Evolutionary conservation across 2,797 vertebrate species (phyloP), one percentile per base, ranked within the genome.

Genomic region (Glossophaga mutica): DNA sequence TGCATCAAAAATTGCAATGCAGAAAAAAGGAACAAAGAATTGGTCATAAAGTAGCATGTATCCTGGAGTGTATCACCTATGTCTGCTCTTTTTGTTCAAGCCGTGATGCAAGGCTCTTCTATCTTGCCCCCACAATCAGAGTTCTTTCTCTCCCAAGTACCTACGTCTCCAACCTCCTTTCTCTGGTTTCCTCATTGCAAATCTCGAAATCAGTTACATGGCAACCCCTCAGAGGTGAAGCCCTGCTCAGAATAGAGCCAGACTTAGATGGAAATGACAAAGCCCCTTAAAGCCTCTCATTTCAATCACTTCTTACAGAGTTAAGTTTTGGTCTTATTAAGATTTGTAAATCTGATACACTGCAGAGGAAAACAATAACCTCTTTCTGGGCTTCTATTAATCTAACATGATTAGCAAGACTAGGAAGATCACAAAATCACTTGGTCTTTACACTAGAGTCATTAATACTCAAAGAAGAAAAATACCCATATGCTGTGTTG

Each of bases 321-420:
- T 15, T 57, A 86, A 89, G 22, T 9, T 86, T 71, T n/a, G 22
- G 11, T 32, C n/a, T 39, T 55, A 21, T 57, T 87, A 95, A 48
- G 7, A 37, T 89, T 86, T 93, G 3, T 91, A 55, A 71, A 11
- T 82, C 14, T 50, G 29, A 87, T 32, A 1, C 9, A 70, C 34
- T 70, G 16, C 16, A 68, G 42, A 95, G 24, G 21, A 91, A 96
- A 87, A 87, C 57, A 94, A 83, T 81, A 68, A 91, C 34, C 48
- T 87, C 39, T 65, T 90, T 65, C 67, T 67, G 22, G 7, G 26
- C 14, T 57, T 93, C 34, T 55, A 59, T 67, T 71, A 87, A 74
- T 73, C 24, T 70, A 67, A 48, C 44, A 44, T 87, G 22, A 94
- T 37, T 70, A 39, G 5, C 4, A 88, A 68, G 8, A 82, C 22